These are phyloP conservation scores for Drosophila chauvacae DNA, from an alignment of 1,140 invertebrate species.

Conservation along the genomic window DNA sequence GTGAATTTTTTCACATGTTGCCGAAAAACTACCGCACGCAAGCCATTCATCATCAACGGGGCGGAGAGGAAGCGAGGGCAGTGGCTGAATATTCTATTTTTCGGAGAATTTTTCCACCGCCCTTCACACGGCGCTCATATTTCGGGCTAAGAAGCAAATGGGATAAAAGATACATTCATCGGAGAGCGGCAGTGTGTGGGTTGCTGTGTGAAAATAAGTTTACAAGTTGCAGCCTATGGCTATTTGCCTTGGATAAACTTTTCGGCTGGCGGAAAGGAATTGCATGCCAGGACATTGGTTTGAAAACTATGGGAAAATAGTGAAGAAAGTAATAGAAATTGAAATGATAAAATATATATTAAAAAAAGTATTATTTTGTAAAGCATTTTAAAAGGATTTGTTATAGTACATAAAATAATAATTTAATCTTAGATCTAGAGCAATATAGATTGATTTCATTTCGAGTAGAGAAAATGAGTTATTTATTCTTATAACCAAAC, in stretches of 20 bases:
- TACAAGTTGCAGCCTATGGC: constrained; percentile 76
- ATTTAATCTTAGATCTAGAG: too few relatives aligned
- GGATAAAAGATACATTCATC: constrained; percentile 65
- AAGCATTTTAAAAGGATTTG: background rate
- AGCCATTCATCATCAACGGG: constrained; percentile 77
- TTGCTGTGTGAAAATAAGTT: constrained; percentile 67
- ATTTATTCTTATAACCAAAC: background rate
- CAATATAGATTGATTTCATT: too few relatives aligned
- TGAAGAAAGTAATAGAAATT: background rate
- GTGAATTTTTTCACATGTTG: constrained; percentile 78
- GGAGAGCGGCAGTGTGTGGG: constrained; percentile 20
- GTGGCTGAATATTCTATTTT: constrained; percentile 70
- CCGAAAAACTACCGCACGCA: constrained; percentile 47
- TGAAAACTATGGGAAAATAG: background rate
- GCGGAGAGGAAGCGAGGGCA: constrained; percentile 7
- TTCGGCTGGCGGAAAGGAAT: constrained; percentile 31
- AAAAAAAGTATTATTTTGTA: background rate
- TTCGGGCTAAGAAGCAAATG: constrained; percentile 50
- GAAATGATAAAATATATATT: too few relatives aligned
- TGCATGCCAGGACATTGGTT: constrained; percentile 41
- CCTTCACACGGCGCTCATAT: constrained; percentile 13
- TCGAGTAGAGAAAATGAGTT: too few relatives aligned
- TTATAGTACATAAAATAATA: too few relatives aligned
- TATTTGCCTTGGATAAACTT: constrained; percentile 73
- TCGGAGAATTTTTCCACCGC: background rate